Evolutionary conservation across 2,113 vertebrate species (phyloP).

Genomic region (Saimiri boliviensis): DNA sequence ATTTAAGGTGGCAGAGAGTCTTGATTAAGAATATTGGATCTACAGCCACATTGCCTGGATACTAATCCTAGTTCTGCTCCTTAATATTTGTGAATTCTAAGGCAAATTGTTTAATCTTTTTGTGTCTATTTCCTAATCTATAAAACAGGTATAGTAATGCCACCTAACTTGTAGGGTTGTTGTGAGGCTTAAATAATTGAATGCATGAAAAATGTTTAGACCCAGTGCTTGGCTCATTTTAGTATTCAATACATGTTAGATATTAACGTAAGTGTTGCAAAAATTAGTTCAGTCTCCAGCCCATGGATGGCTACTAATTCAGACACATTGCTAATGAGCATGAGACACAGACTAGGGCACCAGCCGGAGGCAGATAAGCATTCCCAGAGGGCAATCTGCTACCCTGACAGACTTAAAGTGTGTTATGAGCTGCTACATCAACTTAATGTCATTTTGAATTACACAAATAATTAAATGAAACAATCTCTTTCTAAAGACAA

Average conservation of each 20-base stretch:
- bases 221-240: background rate
- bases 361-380: background rate
- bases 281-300: background rate
- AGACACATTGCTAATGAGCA: background rate
- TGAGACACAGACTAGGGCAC: background rate
- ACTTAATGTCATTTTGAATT: background rate
- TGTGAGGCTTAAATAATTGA: background rate
- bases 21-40: background rate
- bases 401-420: background rate
- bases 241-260: background rate
- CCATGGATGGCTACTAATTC: background rate
- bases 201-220: background rate
- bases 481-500: background rate
- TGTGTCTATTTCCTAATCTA: background rate
- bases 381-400: background rate
- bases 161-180: background rate
- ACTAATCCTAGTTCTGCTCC: background rate
- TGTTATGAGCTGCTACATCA: background rate
- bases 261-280: background rate
- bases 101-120: background rate
- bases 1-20: background rate
- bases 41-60: background rate
- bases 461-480: conserved; percentile 1
- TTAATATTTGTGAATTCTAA: background rate
- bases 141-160: background rate